A percentile compares a stretch with the other conserved stretches of the same genome.
phyloP scores from a whole-genome alignment of 2,888 invertebrate species.

The Aromia moschata region DNA sequence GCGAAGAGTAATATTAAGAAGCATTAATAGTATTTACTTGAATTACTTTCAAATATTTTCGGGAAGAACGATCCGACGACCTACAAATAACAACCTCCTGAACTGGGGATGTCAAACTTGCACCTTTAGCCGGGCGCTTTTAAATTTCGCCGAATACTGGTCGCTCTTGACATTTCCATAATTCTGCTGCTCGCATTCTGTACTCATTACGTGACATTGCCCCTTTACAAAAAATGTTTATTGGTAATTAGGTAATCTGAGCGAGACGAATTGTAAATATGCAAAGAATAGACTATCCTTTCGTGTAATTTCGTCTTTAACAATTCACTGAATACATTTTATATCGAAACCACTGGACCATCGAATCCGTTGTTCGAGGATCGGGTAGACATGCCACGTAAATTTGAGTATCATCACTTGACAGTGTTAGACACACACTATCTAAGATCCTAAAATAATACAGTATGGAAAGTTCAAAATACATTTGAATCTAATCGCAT shows the following conservation, averaged over 20 bases:
- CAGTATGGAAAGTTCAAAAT: no score
- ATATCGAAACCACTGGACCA: constrained; percentile 9
- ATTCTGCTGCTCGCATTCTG: background rate
- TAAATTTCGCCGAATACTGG: background rate
- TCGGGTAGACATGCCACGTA: background rate
- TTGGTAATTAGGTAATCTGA: constrained; percentile 6
- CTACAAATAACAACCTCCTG: no score
- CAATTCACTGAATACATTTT: constrained; percentile 9
- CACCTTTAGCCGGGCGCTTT: no score
- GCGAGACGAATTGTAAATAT: background rate
- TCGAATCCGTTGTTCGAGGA: constrained; percentile 3
- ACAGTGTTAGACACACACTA: no score
- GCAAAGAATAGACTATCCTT: constrained; percentile 4
- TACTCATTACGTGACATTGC: background rate
- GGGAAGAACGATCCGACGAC: no score
- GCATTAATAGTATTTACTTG: no score
- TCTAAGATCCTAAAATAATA: no score
- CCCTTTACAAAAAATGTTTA: background rate
- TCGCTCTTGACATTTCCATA: background rate
- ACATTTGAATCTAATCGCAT: no score
- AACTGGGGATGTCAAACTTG: no score
- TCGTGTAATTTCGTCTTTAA: background rate
- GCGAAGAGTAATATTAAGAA: no score
- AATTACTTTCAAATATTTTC: no score
- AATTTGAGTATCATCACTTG: background rate